Percentiles rank a stretch among this genome's conserved stretches.
phyloP scores from a whole-genome alignment of 2,113 vertebrate genomes.

The Empidonax alnorum region DNA sequence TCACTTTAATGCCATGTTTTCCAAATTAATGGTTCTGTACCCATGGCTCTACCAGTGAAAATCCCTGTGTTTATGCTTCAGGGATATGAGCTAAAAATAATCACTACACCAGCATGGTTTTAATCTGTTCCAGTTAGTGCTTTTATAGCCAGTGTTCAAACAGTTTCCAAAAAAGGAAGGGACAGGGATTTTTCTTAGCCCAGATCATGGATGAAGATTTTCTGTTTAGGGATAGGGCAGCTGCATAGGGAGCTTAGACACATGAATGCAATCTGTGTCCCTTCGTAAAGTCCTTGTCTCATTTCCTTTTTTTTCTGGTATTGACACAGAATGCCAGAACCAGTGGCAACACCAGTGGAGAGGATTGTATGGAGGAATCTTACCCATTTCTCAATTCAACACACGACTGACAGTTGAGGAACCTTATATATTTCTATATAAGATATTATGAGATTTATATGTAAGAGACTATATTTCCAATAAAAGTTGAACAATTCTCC shows the following conservation, averaged over 20 bases:
- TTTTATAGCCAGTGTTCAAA: background rate
- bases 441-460: background rate
- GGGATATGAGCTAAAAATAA: background rate
- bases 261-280: background rate
- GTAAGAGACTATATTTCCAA: background rate
- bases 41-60: background rate
- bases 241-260: background rate
- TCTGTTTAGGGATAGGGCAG: rapidly evolving
- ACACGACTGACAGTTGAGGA: background rate
- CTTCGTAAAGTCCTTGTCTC: background rate
- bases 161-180: background rate
- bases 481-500: background rate
- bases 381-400: background rate
- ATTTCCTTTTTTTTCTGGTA: background rate
- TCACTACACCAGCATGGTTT: background rate
- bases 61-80: background rate
- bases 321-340: background rate
- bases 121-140: background rate
- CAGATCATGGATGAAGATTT: background rate
- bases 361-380: background rate
- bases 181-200: rapidly evolving
- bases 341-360: background rate
- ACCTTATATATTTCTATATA: background rate
- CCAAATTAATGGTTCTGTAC: background rate
- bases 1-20: background rate